Base-by-base conservation (phyloP, 2,888 invertebrate species). In the Hybos culiciformis region DNA sequence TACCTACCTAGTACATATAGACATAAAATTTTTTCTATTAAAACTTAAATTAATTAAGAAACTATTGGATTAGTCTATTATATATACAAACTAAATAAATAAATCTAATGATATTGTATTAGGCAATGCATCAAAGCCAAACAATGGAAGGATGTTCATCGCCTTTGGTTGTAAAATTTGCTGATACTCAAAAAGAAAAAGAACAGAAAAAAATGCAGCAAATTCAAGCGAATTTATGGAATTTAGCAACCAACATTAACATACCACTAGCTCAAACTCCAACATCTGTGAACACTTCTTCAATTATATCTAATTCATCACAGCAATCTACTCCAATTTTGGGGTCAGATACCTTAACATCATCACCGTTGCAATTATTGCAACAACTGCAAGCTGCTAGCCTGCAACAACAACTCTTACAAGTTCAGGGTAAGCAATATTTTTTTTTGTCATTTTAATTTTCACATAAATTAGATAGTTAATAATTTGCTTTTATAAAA, bases 61-160 rank as follows among this genome's bases (percentile, higher is more conserved):
- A n/a, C n/a, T n/a, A n/a, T n/a, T n/a, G n/a, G n/a, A n/a, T n/a
- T n/a, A n/a, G n/a, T n/a, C n/a, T n/a, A n/a, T n/a, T n/a, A n/a
- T n/a, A n/a, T n/a, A n/a, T n/a, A n/a, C n/a, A n/a, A n/a, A n/a
- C n/a, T n/a, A n/a, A n/a, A n/a, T n/a, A n/a, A 40, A 23, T 26
- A 34, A 11, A 20, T 37, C n/a, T n/a, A n/a, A n/a, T n/a, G n/a
- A n/a, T 29, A 29, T 29, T 12, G 12, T 29, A n/a, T n/a, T 33
- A 77, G 76, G 71, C 80, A 50, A 69, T 97, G 71, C 96, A 97
- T 73, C 97, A 98, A 70, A 94, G 93, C 63, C 90, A 91, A 70
- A 98, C 94, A 57, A 96, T 97, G 96, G 97, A 98, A 73, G 97
- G 97, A 39, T 98, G 97, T 69, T 91, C 92, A 52, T 93, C 94